Conservation (phyloP, 1,140 invertebrate species). For the Galleria mellonella region DNA sequence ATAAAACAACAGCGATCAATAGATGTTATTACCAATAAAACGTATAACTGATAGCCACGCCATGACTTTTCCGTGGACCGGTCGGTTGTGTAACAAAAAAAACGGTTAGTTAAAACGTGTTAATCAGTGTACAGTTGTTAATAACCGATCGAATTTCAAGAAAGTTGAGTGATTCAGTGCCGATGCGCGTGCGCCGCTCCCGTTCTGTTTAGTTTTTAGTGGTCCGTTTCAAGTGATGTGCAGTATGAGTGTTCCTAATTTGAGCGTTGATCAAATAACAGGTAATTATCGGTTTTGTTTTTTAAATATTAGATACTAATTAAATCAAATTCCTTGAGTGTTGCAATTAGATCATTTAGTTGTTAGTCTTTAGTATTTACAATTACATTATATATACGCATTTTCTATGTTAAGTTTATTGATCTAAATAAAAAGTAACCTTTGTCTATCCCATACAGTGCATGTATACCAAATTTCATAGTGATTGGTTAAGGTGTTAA, state of each 20-base stretch:
- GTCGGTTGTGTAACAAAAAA: slow-evolving; percentile 25
- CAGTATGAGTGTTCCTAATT: slow-evolving; percentile 63
- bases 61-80: slow-evolving; percentile 16
- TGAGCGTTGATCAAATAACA: slow-evolving; percentile 60
- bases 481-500: no score
- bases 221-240: slow-evolving; percentile 38
- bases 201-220: slow-evolving; percentile 20
- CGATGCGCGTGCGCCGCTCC: slow-evolving; percentile 32
- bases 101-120: slow-evolving; percentile 29
- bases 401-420: no score
- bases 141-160: slow-evolving; percentile 37
- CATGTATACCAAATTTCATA: no score
- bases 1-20: no score
- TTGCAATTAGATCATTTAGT: no score
- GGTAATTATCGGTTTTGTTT: slow-evolving; percentile 32
- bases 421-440: no score
- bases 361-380: no score
- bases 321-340: no score
- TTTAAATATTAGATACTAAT: slow-evolving; percentile 10
- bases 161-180: slow-evolving; percentile 54
- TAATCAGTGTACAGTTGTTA: slow-evolving; percentile 35
- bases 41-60: slow-evolving; percentile 16
- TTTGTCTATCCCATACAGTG: no score
- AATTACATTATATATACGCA: no score
- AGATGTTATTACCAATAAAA: slow-evolving; percentile 2